These are phyloP conservation scores for Bubo blakistoni DNA, from an alignment of 2,113 vertebrate species.

Conservation along the genomic window DNA sequence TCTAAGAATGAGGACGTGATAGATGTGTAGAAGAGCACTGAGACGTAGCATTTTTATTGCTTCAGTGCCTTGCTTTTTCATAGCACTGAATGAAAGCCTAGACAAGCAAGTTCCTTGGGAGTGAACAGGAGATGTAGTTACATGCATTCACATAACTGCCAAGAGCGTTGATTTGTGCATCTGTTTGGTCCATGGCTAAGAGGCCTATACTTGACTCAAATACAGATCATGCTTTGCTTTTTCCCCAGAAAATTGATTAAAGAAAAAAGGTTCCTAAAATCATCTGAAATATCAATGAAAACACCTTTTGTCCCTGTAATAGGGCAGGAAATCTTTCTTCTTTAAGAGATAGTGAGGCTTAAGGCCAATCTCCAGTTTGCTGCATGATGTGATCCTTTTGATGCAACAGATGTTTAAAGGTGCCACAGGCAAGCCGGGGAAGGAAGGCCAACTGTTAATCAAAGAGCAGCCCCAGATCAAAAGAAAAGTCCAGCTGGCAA, in stretches of 20 bases:
- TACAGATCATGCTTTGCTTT: not conserved
- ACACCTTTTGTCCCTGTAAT: not conserved
- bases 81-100: not conserved
- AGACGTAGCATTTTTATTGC: not conserved
- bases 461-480: not conserved
- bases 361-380: not conserved
- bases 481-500: not conserved
- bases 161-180: not conserved
- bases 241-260: not conserved
- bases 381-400: not conserved
- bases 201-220: not conserved
- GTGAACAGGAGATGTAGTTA: not conserved
- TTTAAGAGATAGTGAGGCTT: not conserved
- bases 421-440: not conserved
- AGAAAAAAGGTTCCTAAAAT: not conserved
- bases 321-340: not conserved
- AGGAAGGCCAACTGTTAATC: not conserved
- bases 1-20: not conserved
- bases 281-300: not conserved
- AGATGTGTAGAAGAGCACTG: not conserved
- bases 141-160: not conserved
- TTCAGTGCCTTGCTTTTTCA: not conserved
- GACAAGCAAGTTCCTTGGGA: not conserved
- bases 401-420: not conserved
- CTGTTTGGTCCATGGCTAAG: not conserved